A percentile compares a stretch with the other conserved stretches of the same genome.
Conservation (phyloP, 2,113 vertebrate species). For the Festucalex cinctus region DNA sequence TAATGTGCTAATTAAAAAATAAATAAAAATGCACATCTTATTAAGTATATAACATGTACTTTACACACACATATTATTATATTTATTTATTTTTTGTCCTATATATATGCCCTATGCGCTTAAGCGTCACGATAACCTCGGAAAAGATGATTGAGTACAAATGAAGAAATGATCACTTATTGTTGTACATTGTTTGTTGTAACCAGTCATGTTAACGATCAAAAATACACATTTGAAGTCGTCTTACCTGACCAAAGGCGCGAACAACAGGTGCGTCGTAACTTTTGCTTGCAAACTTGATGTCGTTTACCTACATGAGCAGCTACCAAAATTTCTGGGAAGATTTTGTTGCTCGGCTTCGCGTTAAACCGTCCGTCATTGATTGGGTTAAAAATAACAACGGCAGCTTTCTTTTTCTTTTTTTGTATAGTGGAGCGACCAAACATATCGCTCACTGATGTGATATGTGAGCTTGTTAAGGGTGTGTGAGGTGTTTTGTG, state of each 20-base stretch:
- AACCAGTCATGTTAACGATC: not conserved
- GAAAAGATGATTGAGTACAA: not conserved
- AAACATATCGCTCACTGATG: slow-evolving; percentile 8
- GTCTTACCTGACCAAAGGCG: slow-evolving; percentile 54
- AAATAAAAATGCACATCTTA: too few species aligned
- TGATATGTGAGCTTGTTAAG: slow-evolving; percentile 21
- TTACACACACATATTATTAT: too few species aligned
- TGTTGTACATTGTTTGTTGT: not conserved
- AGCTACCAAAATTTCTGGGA: slow-evolving; percentile 1
- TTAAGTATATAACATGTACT: too few species aligned
- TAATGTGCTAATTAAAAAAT: too few species aligned
- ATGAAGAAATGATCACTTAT: not conserved
- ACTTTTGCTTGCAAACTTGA: slow-evolving; percentile 28
- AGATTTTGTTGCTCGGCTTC: not conserved
- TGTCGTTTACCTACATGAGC: slow-evolving; percentile 9
- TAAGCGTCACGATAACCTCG: not conserved
- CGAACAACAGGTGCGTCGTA: slow-evolving; percentile 12
- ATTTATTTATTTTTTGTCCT: too few species aligned
- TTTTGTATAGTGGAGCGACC: not conserved
- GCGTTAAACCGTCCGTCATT: slow-evolving; percentile 6
- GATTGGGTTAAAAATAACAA: not conserved
- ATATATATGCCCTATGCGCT: too few species aligned
- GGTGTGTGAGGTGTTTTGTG: slow-evolving; percentile 43
- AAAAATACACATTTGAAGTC: not conserved
- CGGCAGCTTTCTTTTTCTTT: not conserved